Evolutionary conservation across 1,140 invertebrate genomes (phyloP).

Genomic region (Matsumurasca onukii): DNA sequence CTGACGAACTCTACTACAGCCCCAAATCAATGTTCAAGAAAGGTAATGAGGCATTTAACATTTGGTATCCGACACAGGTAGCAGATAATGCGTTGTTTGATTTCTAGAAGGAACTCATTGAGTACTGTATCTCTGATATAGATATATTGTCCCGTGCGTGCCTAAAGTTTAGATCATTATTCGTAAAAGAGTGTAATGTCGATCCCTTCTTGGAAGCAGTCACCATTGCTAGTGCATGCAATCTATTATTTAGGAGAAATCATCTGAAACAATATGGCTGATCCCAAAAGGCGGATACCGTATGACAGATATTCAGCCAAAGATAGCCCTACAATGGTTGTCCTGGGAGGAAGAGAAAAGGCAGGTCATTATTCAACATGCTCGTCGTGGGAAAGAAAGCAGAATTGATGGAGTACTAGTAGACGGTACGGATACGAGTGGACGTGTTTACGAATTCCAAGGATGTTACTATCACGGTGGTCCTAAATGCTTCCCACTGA

Average conservation of each 20-base stretch:
- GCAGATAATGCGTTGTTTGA: not conserved
- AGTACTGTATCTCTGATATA: constrained; percentile 33
- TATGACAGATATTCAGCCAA: no score
- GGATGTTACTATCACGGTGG: constrained; percentile 1
- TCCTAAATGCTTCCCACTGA: no score
- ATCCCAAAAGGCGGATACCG: not conserved
- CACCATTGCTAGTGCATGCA: constrained; percentile 13
- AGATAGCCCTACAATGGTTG: no score
- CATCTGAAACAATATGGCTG: not conserved
- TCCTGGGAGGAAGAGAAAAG: no score
- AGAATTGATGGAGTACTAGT: not conserved
- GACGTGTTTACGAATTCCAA: not conserved
- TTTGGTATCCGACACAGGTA: not conserved
- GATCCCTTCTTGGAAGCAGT: constrained; percentile 9
- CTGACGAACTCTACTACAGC: not conserved
- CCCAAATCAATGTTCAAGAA: constrained; percentile 35
- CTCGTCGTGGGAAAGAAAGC: not conserved
- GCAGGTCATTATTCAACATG: no score
- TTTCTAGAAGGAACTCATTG: not conserved
- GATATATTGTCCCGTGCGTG: constrained; percentile 34
- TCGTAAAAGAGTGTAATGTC: constrained; percentile 8
- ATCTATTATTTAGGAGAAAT: constrained; percentile 3
- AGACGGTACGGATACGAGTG: no score
- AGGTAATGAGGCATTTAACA: constrained; percentile 23
- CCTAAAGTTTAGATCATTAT: not conserved